Conservation (phyloP, 2,113 vertebrate genomes). For the Austrofundulus limnaeus region DNA sequence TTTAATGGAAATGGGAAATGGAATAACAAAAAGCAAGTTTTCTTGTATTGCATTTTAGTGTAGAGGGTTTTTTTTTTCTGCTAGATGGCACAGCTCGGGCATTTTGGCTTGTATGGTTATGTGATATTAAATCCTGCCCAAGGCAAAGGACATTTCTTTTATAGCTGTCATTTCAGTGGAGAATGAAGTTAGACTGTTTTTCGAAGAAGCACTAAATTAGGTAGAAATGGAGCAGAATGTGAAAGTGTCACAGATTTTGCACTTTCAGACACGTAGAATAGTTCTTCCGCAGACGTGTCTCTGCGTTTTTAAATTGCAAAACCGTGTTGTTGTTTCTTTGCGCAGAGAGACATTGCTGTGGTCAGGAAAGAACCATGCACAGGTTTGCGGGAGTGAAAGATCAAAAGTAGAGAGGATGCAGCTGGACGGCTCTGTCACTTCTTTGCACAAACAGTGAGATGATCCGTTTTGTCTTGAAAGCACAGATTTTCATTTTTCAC, state of each 20-base stretch:
- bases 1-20: slow-evolving; percentile 85
- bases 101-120: slow-evolving; percentile 57
- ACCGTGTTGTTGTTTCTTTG: slow-evolving; percentile 2
- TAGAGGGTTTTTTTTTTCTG: slow-evolving; percentile 72
- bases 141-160: slow-evolving; percentile 62
- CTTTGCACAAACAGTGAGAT: slow-evolving; percentile 37
- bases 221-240: slow-evolving; percentile 34
- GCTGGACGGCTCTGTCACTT: slow-evolving; percentile 42
- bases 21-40: slow-evolving; percentile 80
- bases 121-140: slow-evolving; percentile 62
- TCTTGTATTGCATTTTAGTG: slow-evolving; percentile 57
- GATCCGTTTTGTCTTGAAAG: slow-evolving; percentile 42
- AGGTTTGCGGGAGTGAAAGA: slow-evolving; percentile 37
- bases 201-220: slow-evolving; percentile 44
- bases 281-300: slow-evolving; percentile 9
- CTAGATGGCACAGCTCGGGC: slow-evolving; percentile 64
- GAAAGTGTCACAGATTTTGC: slow-evolving; percentile 22
- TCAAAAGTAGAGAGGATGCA: slow-evolving; percentile 24
- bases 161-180: slow-evolving; percentile 57
- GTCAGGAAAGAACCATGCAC: not conserved
- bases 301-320: slow-evolving; percentile 14
- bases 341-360: slow-evolving; percentile 2
- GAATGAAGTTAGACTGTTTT: slow-evolving; percentile 38
- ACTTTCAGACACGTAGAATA: slow-evolving; percentile 5
- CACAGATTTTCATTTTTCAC: slow-evolving; percentile 38